A percentile compares a stretch with the other conserved stretches of the same genome.
phyloP scores from a whole-genome alignment of 1,140 invertebrate genomes.

The Pseudoatta argentina region DNA sequence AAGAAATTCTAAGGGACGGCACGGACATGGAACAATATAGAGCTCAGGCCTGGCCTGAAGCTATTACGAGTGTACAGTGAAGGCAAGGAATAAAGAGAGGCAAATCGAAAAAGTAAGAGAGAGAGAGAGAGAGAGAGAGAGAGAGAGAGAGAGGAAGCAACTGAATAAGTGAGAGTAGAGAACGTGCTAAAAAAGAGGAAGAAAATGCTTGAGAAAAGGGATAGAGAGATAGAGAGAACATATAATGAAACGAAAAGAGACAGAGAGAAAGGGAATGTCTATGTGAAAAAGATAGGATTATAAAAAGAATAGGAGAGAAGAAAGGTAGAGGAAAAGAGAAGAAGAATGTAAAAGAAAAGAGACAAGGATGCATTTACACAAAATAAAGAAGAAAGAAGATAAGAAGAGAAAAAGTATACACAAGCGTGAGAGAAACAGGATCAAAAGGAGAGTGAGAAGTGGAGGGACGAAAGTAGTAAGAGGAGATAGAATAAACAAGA shows the following conservation, averaged over 20 bases:
- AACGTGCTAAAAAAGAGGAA: constrained; percentile 1
- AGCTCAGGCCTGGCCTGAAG: constrained; percentile 57
- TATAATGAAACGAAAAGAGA: background rate
- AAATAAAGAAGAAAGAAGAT: background rate
- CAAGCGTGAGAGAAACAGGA: background rate
- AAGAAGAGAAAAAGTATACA: background rate
- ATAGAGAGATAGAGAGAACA: background rate
- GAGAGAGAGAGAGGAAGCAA: background rate
- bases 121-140: background rate
- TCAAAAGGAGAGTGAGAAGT: background rate
- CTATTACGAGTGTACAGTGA: constrained; percentile 35
- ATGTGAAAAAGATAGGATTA: constrained; percentile 1
- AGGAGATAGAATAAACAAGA: background rate
- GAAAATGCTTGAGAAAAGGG: background rate
- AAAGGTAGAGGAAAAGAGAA: background rate
- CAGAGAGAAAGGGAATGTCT: background rate
- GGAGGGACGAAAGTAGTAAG: background rate
- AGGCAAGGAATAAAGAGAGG: constrained; percentile 22
- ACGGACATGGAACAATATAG: constrained; percentile 36
- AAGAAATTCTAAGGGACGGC: constrained; percentile 63
- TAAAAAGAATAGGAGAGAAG: background rate
- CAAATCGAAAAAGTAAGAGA: background rate
- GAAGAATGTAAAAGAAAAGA: background rate
- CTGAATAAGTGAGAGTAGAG: too few species aligned
- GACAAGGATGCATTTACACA: background rate